Evolutionary conservation across 2,888 invertebrate genomes (phyloP).

Genomic region (Drosophila conformis): DNA sequence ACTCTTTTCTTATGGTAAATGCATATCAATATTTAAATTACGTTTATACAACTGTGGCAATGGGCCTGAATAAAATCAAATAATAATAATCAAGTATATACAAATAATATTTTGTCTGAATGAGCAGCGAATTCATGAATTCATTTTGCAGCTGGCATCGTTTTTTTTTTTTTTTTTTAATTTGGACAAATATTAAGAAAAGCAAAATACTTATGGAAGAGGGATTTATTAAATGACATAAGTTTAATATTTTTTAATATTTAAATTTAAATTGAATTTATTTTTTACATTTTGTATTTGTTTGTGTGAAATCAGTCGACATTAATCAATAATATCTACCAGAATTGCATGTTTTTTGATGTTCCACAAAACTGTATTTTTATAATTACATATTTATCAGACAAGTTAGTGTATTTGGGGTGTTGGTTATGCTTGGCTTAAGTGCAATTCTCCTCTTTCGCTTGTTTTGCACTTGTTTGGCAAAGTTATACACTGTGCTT

Average conservation of each 20-base stretch:
- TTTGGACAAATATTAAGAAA: neutral
- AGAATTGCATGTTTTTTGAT: neutral
- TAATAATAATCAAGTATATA: neutral
- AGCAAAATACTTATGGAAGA: too few species aligned
- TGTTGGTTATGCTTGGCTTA: neutral
- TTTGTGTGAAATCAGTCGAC: neutral
- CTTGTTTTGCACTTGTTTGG: constrained; percentile 63
- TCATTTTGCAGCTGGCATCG: neutral
- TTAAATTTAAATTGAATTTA: neutral
- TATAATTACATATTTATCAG: neutral
- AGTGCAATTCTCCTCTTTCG: constrained; percentile 24
- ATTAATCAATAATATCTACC: neutral
- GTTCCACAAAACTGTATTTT: neutral
- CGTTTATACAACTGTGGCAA: neutral
- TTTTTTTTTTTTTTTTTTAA: neutral
- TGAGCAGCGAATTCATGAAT: neutral
- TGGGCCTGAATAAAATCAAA: neutral
- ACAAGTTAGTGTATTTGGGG: constrained; percentile 24
- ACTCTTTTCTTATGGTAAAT: constrained; percentile 20
- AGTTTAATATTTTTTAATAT: neutral
- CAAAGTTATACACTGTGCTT: constrained; percentile 67
- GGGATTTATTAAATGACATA: neutral
- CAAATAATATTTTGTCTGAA: neutral
- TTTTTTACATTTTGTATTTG: neutral
- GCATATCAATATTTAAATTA: neutral